These are phyloP conservation scores for Syritta pipiens DNA, from an alignment of 2,888 invertebrate genomes.

Conservation along the genomic window DNA sequence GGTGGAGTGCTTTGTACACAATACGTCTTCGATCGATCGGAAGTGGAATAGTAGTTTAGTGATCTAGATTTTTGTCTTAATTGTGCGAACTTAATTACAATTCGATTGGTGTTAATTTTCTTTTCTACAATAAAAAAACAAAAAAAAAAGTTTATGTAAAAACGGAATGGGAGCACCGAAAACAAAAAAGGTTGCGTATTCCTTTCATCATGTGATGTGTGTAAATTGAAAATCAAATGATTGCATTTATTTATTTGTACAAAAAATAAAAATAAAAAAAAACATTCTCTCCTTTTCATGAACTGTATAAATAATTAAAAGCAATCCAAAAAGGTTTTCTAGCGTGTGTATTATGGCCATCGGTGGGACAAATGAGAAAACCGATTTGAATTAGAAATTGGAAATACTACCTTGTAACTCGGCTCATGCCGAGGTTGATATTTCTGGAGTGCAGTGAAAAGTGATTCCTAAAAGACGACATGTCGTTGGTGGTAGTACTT, in stretches of 20 bases:
- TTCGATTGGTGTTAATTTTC: not conserved
- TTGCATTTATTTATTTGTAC: too few species aligned
- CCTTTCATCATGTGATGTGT: not conserved
- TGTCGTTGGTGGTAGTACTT: too few species aligned
- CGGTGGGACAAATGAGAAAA: too few species aligned
- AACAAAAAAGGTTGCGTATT: constrained; percentile 57
- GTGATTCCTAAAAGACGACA: too few species aligned
- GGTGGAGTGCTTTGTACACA: constrained; percentile 24
- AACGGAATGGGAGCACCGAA: constrained; percentile 63
- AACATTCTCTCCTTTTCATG: too few species aligned
- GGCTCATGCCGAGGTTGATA: not conserved
- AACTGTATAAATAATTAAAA: too few species aligned
- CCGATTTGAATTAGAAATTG: not conserved
- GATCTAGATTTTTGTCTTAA: constrained; percentile 46
- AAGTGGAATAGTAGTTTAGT: constrained; percentile 58
- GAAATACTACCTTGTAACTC: not conserved
- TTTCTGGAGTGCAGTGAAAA: not conserved
- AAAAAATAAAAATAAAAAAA: too few species aligned
- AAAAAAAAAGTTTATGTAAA: not conserved
- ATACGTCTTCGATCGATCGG: constrained; percentile 44
- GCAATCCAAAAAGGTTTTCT: too few species aligned
- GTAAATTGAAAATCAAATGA: too few species aligned
- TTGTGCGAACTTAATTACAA: constrained; percentile 20
- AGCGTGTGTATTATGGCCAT: too few species aligned
- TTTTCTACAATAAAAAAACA: not conserved